These are phyloP conservation scores for Gryon sp. DNA, from an alignment of 1,140 invertebrate genomes.

Conservation along the genomic window DNA sequence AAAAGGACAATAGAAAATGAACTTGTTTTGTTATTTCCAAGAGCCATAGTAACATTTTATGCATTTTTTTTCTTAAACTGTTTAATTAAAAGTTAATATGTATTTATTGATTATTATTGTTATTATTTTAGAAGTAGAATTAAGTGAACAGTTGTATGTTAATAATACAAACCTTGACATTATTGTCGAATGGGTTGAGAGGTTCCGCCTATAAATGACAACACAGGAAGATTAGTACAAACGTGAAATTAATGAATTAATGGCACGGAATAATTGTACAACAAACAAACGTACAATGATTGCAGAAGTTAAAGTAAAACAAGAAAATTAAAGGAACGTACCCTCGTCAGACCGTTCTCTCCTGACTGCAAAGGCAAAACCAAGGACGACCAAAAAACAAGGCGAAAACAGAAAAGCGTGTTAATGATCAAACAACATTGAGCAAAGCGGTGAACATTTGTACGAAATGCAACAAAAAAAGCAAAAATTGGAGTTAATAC, in stretches of 20 bases:
- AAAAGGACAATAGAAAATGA: too few relatives aligned
- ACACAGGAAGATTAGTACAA: constrained; percentile 15
- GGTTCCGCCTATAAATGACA: constrained; percentile 84
- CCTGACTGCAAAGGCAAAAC: constrained; percentile 79
- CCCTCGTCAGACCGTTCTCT: constrained; percentile 83
- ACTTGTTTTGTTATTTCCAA: too few relatives aligned
- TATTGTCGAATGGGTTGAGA: constrained; percentile 91
- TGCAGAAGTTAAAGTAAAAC: constrained; percentile 43
- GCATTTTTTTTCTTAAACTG: too few relatives aligned
- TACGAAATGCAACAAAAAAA: constrained; percentile 36
- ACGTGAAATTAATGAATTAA: constrained; percentile 16
- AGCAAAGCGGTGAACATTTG: constrained; percentile 37
- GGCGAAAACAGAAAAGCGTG: constrained; percentile 69
- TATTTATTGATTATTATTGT: constrained; percentile 1
- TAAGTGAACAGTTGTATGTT: too few relatives aligned
- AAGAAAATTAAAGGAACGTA: constrained; percentile 75
- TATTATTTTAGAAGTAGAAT: not conserved
- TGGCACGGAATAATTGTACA: constrained; percentile 16
- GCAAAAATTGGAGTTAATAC: constrained; percentile 7
- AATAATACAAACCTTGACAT: constrained; percentile 81
- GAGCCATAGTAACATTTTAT: too few relatives aligned
- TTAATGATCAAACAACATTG: constrained; percentile 67
- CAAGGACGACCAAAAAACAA: constrained; percentile 73
- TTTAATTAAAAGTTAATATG: too few relatives aligned
- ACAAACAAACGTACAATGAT: constrained; percentile 38